Base-by-base conservation (phyloP, 2,113 vertebrate species). In the Engystomops pustulosus region DNA sequence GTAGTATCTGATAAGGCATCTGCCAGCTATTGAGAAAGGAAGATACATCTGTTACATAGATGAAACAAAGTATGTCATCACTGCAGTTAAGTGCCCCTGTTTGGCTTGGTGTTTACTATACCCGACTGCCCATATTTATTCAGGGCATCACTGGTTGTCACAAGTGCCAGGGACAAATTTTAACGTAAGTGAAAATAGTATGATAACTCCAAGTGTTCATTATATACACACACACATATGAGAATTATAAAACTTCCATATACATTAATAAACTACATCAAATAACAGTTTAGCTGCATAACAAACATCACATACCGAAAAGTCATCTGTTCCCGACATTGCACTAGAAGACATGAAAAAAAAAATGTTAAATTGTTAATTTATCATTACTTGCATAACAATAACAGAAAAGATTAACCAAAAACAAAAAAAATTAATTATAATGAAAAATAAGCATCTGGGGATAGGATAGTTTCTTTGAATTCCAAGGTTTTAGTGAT, bases 1-100 rank as follows among this genome's bases (percentile, higher is more conserved):
- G 93, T 92, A 6, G 90, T 90, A 75, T 94, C 93, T 17, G 93
- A 91, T 82, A 95, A 91, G 23, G 94, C 93, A 90, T 95, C 94
- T 90, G 93, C 91, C 93, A 94, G 90, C 94, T 95, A 83, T 69
- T 89, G 91, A 69, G 90, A 8, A 90, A 86, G n/a, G n/a, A 34
- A 25, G 3, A 51, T 8, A 27, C 9, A 0, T 0, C 34, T 14
- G 45, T 69, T 1, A 6, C 17, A 36, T 68, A 36, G 36, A 36
- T 1, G 1, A 62, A 62, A 30, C 12, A 4, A 62, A 15, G 14
- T 30, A 30, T 1, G 15, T 9, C 23, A 60, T 60, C 23, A 60
- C 55, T 11, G 10, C 10, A 60, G 23, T 27, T 23, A 60, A 60
- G 3, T 10, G 23, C 23, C 27, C 27, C 55, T 60, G 23, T 60